Evolutionary conservation across 2,797 vertebrate genomes (phyloP).

Genomic region (Cyclura pinguis): DNA sequence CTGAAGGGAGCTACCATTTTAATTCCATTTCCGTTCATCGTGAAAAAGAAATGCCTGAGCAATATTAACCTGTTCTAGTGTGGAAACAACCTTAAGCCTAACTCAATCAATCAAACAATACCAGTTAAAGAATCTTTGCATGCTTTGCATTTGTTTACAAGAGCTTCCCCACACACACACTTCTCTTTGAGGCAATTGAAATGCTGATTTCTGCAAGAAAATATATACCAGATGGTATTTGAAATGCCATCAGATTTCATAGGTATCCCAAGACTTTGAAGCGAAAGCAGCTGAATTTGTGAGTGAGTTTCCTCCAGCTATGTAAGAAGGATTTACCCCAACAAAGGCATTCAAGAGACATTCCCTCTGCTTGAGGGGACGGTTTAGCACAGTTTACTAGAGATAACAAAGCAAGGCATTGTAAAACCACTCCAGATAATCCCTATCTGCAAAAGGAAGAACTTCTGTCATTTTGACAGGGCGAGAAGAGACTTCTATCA

Average conservation of each 20-base stretch:
- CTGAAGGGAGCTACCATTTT: too few relatives aligned
- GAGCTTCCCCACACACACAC: too few relatives aligned
- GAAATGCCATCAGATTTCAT: background rate
- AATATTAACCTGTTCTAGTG: too few relatives aligned
- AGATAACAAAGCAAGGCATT: constrained; percentile 19
- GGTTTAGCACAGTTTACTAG: constrained; percentile 8
- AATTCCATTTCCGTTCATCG: too few relatives aligned
- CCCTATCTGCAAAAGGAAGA: background rate
- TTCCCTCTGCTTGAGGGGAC: background rate
- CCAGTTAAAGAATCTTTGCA: too few relatives aligned
- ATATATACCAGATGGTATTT: constrained; percentile 3
- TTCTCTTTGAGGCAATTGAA: too few relatives aligned
- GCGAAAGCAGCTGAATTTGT: constrained; percentile 24
- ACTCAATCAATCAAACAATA: too few relatives aligned
- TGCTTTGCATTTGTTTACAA: too few relatives aligned
- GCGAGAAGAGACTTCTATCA: background rate
- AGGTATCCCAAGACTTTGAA: background rate
- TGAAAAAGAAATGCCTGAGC: too few relatives aligned
- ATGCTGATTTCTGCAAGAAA: background rate
- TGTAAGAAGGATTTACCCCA: background rate
- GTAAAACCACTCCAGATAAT: constrained; percentile 39
- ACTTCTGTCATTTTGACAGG: constrained; percentile 1
- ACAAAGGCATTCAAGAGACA: background rate
- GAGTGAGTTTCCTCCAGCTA: background rate
- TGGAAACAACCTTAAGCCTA: too few relatives aligned